Evolutionary conservation across 2,888 invertebrate genomes (phyloP), one percentile per base, ranked within the genome.

Genomic region (Criorhina ranunculi): DNA sequence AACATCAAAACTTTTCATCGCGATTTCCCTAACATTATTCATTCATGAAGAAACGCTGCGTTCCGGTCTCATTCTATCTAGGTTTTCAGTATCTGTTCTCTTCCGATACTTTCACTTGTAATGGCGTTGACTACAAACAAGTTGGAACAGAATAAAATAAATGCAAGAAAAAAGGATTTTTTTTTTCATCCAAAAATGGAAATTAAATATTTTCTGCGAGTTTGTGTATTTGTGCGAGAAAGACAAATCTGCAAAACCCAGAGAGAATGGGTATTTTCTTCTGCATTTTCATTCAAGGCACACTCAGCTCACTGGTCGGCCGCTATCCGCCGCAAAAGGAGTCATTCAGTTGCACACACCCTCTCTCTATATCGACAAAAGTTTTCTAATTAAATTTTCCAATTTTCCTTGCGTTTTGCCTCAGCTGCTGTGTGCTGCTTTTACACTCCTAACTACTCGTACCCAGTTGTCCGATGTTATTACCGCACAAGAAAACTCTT

Each of bases 321-420:
- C 19, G 37, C 35, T 11, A 46, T 15, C 53, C 46, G 24, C 73
- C 62, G 51, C 81, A 80, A 70, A 66, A 72, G 72, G 77, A n/a
- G 66, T 72, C 66, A 78, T 59, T 64, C 44, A 35, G 51, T 70
- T 76, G 64, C 70, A 81, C 19, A 70, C 51, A 60, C 24, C 24
- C 29, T n/a, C 57, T 37, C 17, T 35, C 44, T 66, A 69, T 69
- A 86, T 86, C 82, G 79, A 57, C 75, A 83, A 86, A 85, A 86
- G 79, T 86, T 86, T 86, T 86, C 86, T 86, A 86, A 86, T 86
- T 86, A 86, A 86, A 86, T 86, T 86, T 86, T 86, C 78, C 86
- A 85, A 85, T 85, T 85, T 85, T 75, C 75, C 80, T 70, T 80
- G 70, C 75, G 80, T 76, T 85, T 85, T 80, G 85, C 75, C 75